A percentile compares a stretch with the other conserved stretches of the same genome.
phyloP scores from a whole-genome alignment of 1,140 invertebrate species.

The Zeugodacus cucurbitae region DNA sequence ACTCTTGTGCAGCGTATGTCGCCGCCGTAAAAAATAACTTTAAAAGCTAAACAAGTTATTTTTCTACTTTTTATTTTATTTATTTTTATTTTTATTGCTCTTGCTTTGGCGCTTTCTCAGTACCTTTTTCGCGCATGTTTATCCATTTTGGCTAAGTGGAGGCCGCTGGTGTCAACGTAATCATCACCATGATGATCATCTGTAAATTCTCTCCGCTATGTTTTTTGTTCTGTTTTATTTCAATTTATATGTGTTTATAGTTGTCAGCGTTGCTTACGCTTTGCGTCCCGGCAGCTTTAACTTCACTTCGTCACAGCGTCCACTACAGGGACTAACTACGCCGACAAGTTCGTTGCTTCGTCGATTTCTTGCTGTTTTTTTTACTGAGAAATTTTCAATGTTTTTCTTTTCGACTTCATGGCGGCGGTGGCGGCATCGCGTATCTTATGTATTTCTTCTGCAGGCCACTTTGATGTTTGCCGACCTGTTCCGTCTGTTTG shows the following conservation, averaged over 20 bases:
- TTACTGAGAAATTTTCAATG: neutral
- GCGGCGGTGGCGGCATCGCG: neutral
- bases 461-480: slow-evolving; percentile 27
- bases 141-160: neutral
- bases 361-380: neutral
- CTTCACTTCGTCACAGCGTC: neutral
- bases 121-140: neutral
- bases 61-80: neutral
- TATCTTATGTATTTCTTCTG: neutral
- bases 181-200: neutral
- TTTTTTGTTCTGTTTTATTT: neutral
- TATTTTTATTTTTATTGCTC: neutral
- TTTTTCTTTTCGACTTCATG: slow-evolving; percentile 8
- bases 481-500: neutral
- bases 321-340: neutral
- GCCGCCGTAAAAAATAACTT: neutral
- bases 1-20: neutral
- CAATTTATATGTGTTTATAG: neutral
- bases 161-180: neutral
- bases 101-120: neutral
- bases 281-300: neutral
- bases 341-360: neutral
- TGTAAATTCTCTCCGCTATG: neutral
- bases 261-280: neutral
- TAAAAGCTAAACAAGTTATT: neutral